phyloP scores from a whole-genome alignment of 2,797 vertebrate genomes.

The Anguilla marmorata region DNA sequence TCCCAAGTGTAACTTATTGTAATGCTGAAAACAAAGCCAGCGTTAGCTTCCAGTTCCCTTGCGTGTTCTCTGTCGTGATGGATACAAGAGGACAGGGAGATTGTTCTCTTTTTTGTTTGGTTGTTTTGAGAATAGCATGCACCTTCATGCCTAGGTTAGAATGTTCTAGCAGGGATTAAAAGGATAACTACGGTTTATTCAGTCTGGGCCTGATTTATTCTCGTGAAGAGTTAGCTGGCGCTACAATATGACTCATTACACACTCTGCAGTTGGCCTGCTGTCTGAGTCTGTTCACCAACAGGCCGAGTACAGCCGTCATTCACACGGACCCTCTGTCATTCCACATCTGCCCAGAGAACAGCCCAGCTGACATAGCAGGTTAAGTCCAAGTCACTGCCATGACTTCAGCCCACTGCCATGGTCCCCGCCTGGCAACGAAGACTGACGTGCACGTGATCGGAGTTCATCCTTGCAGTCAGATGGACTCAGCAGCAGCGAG shows the following conservation, averaged over 20 bases:
- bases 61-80: too few species aligned
- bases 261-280: not conserved
- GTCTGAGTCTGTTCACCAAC: not conserved
- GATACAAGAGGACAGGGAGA: too few species aligned
- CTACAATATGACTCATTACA: not conserved
- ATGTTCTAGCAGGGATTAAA: too few species aligned
- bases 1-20: not conserved
- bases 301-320: not conserved
- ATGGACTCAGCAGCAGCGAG: not conserved
- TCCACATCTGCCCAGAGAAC: not conserved
- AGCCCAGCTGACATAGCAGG: not conserved
- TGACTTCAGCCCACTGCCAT: not conserved
- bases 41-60: too few species aligned
- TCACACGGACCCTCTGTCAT: not conserved
- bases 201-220: too few species aligned
- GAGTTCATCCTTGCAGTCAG: slow-evolving; percentile 1
- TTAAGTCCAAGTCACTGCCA: not conserved
- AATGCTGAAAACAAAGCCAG: too few species aligned
- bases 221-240: too few species aligned
- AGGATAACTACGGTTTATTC: too few species aligned
- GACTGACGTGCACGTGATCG: not conserved
- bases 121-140: too few species aligned
- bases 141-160: too few species aligned
- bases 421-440: not conserved
- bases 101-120: too few species aligned